Evolutionary conservation across 2,797 vertebrate species (phyloP), one percentile per base, ranked within the genome.

Genomic region (Micrastur ruficollis): DNA sequence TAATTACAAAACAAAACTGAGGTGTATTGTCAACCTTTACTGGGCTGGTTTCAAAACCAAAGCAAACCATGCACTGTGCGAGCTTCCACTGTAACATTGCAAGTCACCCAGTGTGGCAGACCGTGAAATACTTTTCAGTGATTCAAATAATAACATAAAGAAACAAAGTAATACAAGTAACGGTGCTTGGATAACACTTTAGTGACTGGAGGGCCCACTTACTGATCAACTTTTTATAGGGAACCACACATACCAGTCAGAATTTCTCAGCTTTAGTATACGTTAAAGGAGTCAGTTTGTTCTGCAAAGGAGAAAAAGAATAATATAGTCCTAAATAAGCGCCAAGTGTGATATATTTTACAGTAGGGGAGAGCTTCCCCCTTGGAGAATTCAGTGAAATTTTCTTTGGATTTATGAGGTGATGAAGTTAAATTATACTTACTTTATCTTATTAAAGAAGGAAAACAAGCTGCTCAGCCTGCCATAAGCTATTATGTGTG

Each of bases 161-260:
- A 74, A 74, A 26, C 26, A 49, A 95, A 93, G 8, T 18, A 47
- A 52, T 47, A 23, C 26, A 55, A 78, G 21, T 31, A 92, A 9
- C 8, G 44, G 22, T 84, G 49, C 8, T 58, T 81, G 36, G 14
- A 47, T 63, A 55, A 63, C 31, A 34, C 5, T 13, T 21, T 38
- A 62, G 72, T 32, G 38, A 81, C 47, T 18, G 65, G 34, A 89
- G 27, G 17, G 6, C 6, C 8, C 2, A 4, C 44, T 58, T 50
- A 34, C 3, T 72, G 23, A 67, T 83, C 12, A 50, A 8, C 34
- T 59, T 85, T 89, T 73, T 44, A 34, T 27, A 34, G 12, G 16
- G 23, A 34, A 3, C 4, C 13, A 27, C 25, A 36, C 6, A 6
- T 34, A 23, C 4, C 0, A 0, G 47, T 25, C 22, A 82, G 79